phyloP scores from a whole-genome alignment of 2,113 vertebrate species.

The mouse (Mus musculus) region DNA sequence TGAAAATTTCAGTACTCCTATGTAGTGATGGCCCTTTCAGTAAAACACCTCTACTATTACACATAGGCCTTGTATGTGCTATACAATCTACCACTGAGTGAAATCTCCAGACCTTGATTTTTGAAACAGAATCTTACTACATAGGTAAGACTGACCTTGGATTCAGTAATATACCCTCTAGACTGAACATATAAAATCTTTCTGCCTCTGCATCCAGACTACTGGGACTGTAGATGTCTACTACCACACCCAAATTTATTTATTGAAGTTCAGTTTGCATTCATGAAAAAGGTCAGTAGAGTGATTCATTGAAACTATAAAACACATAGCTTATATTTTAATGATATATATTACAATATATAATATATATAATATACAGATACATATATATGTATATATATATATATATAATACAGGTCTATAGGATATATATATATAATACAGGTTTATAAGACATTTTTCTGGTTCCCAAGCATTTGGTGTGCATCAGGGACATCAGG shows the following conservation, averaged over 20 bases:
- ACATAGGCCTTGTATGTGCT: background rate
- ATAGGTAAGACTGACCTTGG: background rate
- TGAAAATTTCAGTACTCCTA: background rate
- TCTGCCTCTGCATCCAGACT: background rate
- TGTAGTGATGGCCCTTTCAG: background rate
- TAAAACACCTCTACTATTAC: background rate
- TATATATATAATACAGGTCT: background rate
- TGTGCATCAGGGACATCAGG: too few relatives aligned
- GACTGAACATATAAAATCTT: too few relatives aligned
- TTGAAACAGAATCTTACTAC: background rate
- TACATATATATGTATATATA: background rate
- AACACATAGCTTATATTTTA: background rate
- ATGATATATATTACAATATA: background rate
- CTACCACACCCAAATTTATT: background rate
- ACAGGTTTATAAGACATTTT: background rate
- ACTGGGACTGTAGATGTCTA: background rate
- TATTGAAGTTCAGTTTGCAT: background rate
- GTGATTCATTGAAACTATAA: background rate
- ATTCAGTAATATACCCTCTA: background rate
- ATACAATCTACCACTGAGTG: background rate
- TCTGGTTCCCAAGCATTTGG: background rate
- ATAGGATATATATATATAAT: too few relatives aligned
- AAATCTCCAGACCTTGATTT: background rate
- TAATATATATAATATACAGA: too few relatives aligned
- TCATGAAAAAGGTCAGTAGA: background rate